phyloP scores from a whole-genome alignment of 2,113 vertebrate genomes.

The Octodon degus region DNA sequence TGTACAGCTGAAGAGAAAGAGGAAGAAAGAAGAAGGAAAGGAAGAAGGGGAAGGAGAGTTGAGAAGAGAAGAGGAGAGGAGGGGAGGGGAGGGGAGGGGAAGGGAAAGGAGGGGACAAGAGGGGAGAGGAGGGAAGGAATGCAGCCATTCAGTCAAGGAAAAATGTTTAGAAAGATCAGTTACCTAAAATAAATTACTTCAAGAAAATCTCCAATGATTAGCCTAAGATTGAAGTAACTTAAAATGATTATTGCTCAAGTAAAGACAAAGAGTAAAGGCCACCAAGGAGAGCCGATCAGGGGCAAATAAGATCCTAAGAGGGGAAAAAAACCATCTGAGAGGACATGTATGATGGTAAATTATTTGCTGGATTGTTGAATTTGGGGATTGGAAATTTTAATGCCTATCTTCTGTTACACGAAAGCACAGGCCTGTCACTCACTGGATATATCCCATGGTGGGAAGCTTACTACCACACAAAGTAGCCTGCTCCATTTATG shows the following conservation, averaged over 20 bases:
- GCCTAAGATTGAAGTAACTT: conserved; percentile 31
- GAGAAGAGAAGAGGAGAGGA: too few relatives aligned
- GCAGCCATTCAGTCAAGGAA: not conserved
- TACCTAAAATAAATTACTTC: conserved; percentile 1
- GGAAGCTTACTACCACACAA: not conserved
- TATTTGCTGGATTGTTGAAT: not conserved
- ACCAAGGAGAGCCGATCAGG: not conserved
- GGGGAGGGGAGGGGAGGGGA: not conserved
- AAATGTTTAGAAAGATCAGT: not conserved
- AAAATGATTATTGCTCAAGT: conserved; percentile 25
- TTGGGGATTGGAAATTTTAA: not conserved
- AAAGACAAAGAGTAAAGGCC: conserved; percentile 14
- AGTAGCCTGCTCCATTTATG: not conserved
- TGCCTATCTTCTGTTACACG: not conserved
- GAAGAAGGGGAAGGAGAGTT: not conserved
- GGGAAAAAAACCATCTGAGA: not conserved
- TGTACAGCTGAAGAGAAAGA: not conserved
- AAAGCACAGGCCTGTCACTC: not conserved
- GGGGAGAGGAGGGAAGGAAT: not conserved
- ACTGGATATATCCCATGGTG: not conserved
- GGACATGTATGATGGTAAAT: not conserved
- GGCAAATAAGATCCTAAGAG: not conserved
- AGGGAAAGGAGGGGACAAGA: accelerated
- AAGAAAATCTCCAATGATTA: not conserved
- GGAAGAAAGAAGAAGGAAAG: too few relatives aligned